Conservation (phyloP, 2,888 invertebrate genomes). For the Chouioia cunea region DNA sequence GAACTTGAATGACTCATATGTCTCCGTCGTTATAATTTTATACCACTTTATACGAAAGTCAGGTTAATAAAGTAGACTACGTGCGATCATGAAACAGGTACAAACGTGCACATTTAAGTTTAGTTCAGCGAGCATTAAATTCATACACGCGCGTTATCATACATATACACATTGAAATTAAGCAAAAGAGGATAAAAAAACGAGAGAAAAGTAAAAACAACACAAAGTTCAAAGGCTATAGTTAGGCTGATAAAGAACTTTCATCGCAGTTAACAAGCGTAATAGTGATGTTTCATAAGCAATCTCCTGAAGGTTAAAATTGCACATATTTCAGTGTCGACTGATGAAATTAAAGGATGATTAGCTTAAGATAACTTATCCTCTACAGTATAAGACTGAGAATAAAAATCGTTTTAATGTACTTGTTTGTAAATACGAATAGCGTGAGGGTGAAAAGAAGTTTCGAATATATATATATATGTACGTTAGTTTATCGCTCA, state of each 20-base stretch:
- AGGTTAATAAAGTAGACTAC: conserved; percentile 39
- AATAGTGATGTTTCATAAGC: conserved; percentile 45
- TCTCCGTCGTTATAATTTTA: conserved; percentile 38
- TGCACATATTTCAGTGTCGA: conserved; percentile 49
- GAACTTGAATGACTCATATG: conserved; percentile 25
- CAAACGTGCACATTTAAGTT: conserved; percentile 15
- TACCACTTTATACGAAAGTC: conserved; percentile 37
- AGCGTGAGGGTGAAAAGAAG: conserved; percentile 49
- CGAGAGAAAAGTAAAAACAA: conserved; percentile 48
- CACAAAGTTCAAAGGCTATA: conserved; percentile 40
- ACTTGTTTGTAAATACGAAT: conserved; percentile 61
- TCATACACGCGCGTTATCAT: conserved; percentile 17
- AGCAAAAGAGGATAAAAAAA: conserved; percentile 47
- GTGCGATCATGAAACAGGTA: conserved; percentile 22
- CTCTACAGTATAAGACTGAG: conserved; percentile 66
- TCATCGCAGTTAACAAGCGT: conserved; percentile 37
- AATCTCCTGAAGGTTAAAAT: conserved; percentile 42
- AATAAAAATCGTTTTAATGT: conserved; percentile 57
- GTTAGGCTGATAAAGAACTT: conserved; percentile 33
- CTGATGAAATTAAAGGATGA: conserved; percentile 50
- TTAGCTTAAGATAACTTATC: conserved; percentile 54
- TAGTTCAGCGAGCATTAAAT: conserved; percentile 15
- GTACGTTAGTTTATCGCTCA: conserved; percentile 32
- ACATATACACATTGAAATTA: conserved; percentile 17
- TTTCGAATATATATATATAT: conserved; percentile 26